Percentiles rank a stretch among this genome's conserved stretches.
These are phyloP conservation scores for Cephus pygmeus DNA, from an alignment of 2,888 invertebrate species.

Conservation along the genomic window DNA sequence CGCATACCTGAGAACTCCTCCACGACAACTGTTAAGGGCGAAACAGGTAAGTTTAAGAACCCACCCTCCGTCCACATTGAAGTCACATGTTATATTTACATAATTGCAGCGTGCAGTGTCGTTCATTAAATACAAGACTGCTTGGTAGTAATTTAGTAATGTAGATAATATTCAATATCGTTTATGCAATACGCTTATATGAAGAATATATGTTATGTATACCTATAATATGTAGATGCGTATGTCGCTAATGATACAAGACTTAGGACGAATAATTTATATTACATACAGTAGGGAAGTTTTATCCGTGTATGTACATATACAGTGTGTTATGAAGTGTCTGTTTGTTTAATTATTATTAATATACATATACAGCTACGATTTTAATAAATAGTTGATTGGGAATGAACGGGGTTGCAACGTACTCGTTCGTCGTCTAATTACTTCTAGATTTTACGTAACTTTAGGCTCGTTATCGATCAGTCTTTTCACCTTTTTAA, in stretches of 20 bases:
- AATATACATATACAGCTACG: background rate
- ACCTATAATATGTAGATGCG: background rate
- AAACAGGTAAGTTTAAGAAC: conserved; percentile 58
- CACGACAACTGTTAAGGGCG: conserved; percentile 58
- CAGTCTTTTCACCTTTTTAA: conserved; percentile 45
- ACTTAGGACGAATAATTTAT: conserved; percentile 34
- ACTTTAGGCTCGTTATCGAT: conserved; percentile 40
- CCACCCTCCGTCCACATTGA: conserved; percentile 58
- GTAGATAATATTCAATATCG: background rate
- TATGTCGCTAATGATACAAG: background rate
- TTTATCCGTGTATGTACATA: conserved; percentile 5
- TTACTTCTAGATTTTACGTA: background rate
- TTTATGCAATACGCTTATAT: background rate
- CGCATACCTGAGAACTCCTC: conserved; percentile 60
- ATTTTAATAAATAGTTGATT: background rate
- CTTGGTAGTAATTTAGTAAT: background rate
- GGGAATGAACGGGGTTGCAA: conserved; percentile 2
- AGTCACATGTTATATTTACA: conserved; percentile 64
- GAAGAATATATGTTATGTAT: background rate
- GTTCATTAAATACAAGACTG: background rate
- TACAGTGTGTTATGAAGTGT: conserved; percentile 6
- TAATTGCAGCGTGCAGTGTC: background rate
- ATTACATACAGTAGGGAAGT: conserved; percentile 47
- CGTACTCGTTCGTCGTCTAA: background rate
- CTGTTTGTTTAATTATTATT: background rate